Base-by-base conservation (phyloP, 1,140 invertebrate genomes). In the Maniola jurtina region DNA sequence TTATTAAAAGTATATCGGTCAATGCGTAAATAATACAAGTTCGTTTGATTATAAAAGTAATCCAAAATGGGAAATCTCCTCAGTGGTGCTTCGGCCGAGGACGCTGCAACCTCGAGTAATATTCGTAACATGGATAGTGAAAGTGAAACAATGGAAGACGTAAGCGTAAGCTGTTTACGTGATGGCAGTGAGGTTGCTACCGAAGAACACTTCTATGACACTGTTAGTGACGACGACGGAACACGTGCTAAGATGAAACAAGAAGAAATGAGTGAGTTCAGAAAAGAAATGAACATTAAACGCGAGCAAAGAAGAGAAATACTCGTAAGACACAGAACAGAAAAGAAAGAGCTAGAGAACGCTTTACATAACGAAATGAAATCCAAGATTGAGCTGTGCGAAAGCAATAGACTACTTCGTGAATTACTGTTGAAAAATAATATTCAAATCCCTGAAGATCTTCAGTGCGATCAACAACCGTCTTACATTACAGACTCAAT, bases 251-350 rank as follows among this genome's bases (percentile, higher is more conserved):
- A 76, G 64, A 75, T 68, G 25, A 84, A 79, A 71, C 87, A 89
- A 76, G 77, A 83, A 52, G 90, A 90, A 79, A 86, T 94, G 71
- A 87, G 91, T 55, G 92, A 93, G 64, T 94, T 94, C 68, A 91
- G 86, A 64, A 92, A 92, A 70, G 91, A 94, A 73, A 76, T 94
- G 40, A 88, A 81, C 15, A 73, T 89, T 8, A 94, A 93, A 79
- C 90, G 93, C 45, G 87, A 93, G 81, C 91, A 91, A 75, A 89
- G 93, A 70, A 92, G 85, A 76, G 89, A 91, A 69, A 92, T 94
- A 54, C 86, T 94, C 8, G 87, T 88, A 34, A 88, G 93, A 63
- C 91, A 93, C 68, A 92, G 91, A 62, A 87, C 90, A 15, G 93
- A 94, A 72, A 92, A 94, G 66, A 72, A 86, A 45, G 86, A 84